Evolutionary conservation across 2,797 vertebrate species (phyloP).

Genomic region (Pelodytes ibericus): DNA sequence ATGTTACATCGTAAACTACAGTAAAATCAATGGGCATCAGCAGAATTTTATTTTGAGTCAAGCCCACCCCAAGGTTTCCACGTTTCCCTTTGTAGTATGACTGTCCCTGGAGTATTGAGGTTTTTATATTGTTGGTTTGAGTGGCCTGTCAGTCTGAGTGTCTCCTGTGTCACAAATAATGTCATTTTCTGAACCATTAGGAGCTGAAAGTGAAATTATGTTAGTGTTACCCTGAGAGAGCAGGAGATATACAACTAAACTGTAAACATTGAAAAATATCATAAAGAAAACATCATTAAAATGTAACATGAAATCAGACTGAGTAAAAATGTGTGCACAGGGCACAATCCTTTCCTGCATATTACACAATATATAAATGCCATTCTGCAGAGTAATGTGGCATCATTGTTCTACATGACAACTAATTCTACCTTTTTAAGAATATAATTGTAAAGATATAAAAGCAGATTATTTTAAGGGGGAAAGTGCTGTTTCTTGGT

Average conservation of each 20-base stretch:
- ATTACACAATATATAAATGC: neutral
- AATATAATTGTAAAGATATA: too few species aligned
- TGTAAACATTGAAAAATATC: constrained; percentile 13
- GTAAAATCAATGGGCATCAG: too few species aligned
- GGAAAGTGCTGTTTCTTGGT: too few species aligned
- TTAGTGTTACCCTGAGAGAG: constrained; percentile 24
- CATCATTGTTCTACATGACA: too few species aligned
- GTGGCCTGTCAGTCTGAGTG: constrained; percentile 32
- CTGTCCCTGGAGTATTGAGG: constrained; percentile 6
- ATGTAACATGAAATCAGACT: constrained; percentile 36
- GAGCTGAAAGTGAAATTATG: constrained; percentile 37
- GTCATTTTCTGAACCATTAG: constrained; percentile 47
- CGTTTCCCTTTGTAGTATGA: too few species aligned
- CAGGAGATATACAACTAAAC: constrained; percentile 18
- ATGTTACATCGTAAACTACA: too few species aligned
- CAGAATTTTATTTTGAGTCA: too few species aligned
- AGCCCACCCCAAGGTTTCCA: too few species aligned
- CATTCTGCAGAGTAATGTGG: neutral
- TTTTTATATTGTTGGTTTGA: constrained; percentile 19
- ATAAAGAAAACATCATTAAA: constrained; percentile 39
- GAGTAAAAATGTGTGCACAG: constrained; percentile 28
- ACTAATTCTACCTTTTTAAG: too few species aligned
- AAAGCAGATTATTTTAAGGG: too few species aligned
- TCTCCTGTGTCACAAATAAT: constrained; percentile 46
- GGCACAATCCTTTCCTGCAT: constrained; percentile 12